Evolutionary conservation across 2,113 vertebrate species (phyloP), one percentile per base, ranked within the genome.

Genomic region (Platichthys flesus): DNA sequence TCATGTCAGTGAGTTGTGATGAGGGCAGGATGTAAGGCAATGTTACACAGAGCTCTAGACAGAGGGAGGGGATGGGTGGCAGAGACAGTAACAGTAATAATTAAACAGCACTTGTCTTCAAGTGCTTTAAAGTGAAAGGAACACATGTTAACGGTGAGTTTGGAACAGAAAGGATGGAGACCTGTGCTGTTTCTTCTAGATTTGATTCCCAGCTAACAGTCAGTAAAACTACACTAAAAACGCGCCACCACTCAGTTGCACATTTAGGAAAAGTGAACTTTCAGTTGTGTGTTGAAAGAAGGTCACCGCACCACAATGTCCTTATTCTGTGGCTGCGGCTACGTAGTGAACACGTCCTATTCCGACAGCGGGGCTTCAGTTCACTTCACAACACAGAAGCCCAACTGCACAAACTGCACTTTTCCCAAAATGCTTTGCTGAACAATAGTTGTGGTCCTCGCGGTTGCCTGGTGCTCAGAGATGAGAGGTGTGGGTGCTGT

Each of bases 181-280:
- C 62, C 5, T 62, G 65, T 45, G 13, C 40, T 42, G 10, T 54
- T 23, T 70, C 65, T 54, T 78, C 72, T 63, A 37, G 55, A 67
- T 24, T 31, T 13, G 77, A 73, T 21, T 71, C 72, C 79, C 69
- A 57, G 67, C 68, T 40, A 62, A 60, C 24, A 68, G 55, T 84
- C 65, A 71, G 69, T 74, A 67, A 79, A 85, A 79, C 66, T 87
- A 89, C 80, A 82, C n/a, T 23, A 82, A 76, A 76, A 81, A 83
- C 55, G 62, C 77, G 75, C 75, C 81, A 67, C 58, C 56, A 37
- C 66, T 76, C 74, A 35, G 61, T 67, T 45, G 76, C 26, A 40
- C 40, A 71, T 82, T 57, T 26, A 58, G 59, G 66, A 67, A 73
- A 54, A 68, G 42, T 45, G 81, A 82, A 64, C 24, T 67, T 80